Base-by-base conservation (phyloP, 2,888 invertebrate species). In the Eristalinus sepulchralis region DNA sequence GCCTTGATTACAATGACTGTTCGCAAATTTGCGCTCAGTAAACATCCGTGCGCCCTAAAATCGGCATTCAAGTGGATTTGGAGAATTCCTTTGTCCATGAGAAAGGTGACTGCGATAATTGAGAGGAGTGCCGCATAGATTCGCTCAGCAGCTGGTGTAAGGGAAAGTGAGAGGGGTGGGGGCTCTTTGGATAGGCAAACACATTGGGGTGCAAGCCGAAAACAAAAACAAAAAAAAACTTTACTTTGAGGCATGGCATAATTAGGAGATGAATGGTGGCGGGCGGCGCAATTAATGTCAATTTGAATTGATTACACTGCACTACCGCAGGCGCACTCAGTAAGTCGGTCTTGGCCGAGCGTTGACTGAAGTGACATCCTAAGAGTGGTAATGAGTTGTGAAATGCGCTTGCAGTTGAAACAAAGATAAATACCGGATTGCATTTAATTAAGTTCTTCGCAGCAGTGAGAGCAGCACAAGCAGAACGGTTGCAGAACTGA, bases 21-120 rank as follows among this genome's bases (percentile, higher is more conserved):
- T 71, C 59, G 72, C 79, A 67, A 80, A 67, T 80, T 67, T 62
- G 53, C 60, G 34, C 67, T 80, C 31, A 55, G 80, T 72, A 73
- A 80, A 80, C 60, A 80, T 62, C 24, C 24, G 34, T 9, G 53
- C 36, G 57, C 47, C 39, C n/a, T 53, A 31, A 34, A 59, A 31
- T 10, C 64, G 63, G 57, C 36, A 79, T 60, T 73, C 36, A 60
- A 73, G 60, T 20, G 67, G 27, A 67, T 62, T 78, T 62, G 33
- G 6, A 27, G 27, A 31, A 71, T 55, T 78, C 67, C 27, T 67
- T 80, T 67, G 72, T 63, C 27, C 77, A 57, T 57, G 24, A 24
- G 22, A 53, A 57, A 67, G 27, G 67, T 67, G 72, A 33, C 34
- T 60, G 27, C 24, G 57, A 64, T 78, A 80, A 80, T 73, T 80